A percentile compares a stretch with the other conserved stretches of the same genome.
Evolutionary conservation across 2,797 vertebrate genomes (phyloP).

Genomic region (Karalla daura): DNA sequence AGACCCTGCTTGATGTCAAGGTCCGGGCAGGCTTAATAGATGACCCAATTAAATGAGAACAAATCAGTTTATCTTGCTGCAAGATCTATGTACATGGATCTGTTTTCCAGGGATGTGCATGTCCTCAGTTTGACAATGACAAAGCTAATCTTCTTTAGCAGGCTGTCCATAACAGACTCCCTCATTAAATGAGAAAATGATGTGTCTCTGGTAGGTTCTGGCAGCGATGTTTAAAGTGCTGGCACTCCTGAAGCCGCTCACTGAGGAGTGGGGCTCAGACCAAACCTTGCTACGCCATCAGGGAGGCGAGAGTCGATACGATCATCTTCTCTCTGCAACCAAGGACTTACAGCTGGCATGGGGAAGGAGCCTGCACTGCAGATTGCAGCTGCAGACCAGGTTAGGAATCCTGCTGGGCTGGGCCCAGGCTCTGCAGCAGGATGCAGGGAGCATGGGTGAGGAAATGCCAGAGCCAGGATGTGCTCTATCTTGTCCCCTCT

Average conservation of each 20-base stretch:
- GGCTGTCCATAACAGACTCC: neutral
- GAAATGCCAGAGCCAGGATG: conserved; percentile 6
- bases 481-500: neutral
- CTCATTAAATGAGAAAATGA: neutral
- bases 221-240: conserved; percentile 74
- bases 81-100: neutral
- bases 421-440: conserved; percentile 69
- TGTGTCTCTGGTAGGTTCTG: conserved; percentile 69
- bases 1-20: conserved; percentile 83
- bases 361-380: conserved; percentile 76
- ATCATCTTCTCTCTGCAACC: conserved; percentile 69
- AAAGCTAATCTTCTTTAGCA: neutral
- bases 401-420: conserved; percentile 80
- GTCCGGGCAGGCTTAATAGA: conserved; percentile 13
- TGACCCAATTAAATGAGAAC: neutral
- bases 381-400: conserved; percentile 81
- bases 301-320: conserved; percentile 50
- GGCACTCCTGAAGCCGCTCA: conserved; percentile 71
- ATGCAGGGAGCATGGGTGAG: conserved; percentile 84
- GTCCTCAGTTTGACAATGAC: neutral
- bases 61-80: neutral
- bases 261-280: conserved; percentile 71
- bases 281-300: conserved; percentile 31
- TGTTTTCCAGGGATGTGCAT: neutral
- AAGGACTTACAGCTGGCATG: conserved; percentile 79